Evolutionary conservation across 1,140 invertebrate species (phyloP).

Genomic region (Protaetia brevitarsis): DNA sequence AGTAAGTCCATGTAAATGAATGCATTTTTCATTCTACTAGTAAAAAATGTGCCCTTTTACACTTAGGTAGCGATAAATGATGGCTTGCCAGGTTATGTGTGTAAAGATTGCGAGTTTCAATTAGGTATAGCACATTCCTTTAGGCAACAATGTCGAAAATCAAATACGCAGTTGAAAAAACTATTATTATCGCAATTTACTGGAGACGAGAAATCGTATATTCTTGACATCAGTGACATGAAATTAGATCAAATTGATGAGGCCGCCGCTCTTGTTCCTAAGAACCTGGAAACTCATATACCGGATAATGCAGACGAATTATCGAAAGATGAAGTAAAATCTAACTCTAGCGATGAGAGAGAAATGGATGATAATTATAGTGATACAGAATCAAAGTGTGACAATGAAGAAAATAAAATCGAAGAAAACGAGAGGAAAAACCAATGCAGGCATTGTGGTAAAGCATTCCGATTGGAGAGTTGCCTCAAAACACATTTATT

Average conservation of each 20-base stretch:
- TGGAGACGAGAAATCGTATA: not conserved
- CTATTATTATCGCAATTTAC: constrained; percentile 19
- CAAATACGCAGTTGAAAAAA: constrained; percentile 34
- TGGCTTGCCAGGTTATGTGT: constrained; percentile 37
- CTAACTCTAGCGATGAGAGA: not conserved
- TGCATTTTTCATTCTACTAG: not conserved
- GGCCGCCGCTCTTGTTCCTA: not conserved
- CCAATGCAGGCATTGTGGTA: constrained; percentile 35
- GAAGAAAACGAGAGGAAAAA: not conserved
- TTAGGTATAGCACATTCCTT: constrained; percentile 35
- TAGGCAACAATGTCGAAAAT: constrained; percentile 35
- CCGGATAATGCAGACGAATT: not conserved
- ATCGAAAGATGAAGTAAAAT: constrained; percentile 3
- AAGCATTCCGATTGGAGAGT: constrained; percentile 33
- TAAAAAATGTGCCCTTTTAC: not conserved
- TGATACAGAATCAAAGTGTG: constrained; percentile 12
- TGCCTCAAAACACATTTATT: constrained; percentile 33
- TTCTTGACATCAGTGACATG: not conserved
- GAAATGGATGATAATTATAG: not conserved
- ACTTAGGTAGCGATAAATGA: constrained; percentile 32
- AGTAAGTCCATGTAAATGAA: constrained; percentile 28
- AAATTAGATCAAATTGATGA: not conserved
- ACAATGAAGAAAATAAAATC: not conserved
- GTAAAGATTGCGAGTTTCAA: constrained; percentile 34
- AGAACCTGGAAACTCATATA: too few species aligned